Evolutionary conservation across 2,113 vertebrate species (phyloP).

Genomic region (Hippocampus guttulatus): DNA sequence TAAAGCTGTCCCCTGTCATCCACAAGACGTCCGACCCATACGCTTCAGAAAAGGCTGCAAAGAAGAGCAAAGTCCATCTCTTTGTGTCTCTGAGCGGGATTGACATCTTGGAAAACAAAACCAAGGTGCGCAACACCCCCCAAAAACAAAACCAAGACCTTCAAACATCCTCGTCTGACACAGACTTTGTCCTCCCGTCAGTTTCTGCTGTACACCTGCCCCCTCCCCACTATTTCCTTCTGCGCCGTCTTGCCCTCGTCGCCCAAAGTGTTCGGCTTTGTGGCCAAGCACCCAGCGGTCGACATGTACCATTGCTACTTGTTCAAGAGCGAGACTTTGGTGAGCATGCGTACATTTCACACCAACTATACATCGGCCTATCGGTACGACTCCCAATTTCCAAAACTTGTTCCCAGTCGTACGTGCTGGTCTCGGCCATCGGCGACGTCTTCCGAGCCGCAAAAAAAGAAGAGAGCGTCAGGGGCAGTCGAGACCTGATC

Average conservation of each 20-base stretch:
- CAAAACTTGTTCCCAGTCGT: slow-evolving; percentile 48
- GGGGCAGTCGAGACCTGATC: slow-evolving; percentile 62
- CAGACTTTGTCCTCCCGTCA: slow-evolving; percentile 19
- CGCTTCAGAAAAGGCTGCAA: slow-evolving; percentile 48
- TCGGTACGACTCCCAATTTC: neutral
- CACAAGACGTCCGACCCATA: slow-evolving; percentile 45
- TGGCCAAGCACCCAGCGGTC: slow-evolving; percentile 63
- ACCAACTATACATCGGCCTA: neutral
- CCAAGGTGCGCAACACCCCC: slow-evolving; percentile 56
- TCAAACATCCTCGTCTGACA: neutral
- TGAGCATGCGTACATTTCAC: slow-evolving; percentile 47
- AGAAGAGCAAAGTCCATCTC: slow-evolving; percentile 65
- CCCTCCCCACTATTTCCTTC: slow-evolving; percentile 67
- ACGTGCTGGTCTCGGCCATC: slow-evolving; percentile 67
- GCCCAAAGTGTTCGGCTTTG: slow-evolving; percentile 69
- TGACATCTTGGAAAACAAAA: slow-evolving; percentile 72
- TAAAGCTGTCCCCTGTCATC: neutral
- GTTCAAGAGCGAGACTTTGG: slow-evolving; percentile 70
- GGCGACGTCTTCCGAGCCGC: slow-evolving; percentile 61
- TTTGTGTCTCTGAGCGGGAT: slow-evolving; percentile 62
- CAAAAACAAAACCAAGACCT: neutral
- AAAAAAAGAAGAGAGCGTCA: slow-evolving; percentile 27
- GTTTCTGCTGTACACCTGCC: slow-evolving; percentile 67
- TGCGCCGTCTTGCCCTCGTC: slow-evolving; percentile 63
- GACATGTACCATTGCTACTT: slow-evolving; percentile 70